Conservation (phyloP, 2,797 vertebrate species). For the Periparus ater region DNA sequence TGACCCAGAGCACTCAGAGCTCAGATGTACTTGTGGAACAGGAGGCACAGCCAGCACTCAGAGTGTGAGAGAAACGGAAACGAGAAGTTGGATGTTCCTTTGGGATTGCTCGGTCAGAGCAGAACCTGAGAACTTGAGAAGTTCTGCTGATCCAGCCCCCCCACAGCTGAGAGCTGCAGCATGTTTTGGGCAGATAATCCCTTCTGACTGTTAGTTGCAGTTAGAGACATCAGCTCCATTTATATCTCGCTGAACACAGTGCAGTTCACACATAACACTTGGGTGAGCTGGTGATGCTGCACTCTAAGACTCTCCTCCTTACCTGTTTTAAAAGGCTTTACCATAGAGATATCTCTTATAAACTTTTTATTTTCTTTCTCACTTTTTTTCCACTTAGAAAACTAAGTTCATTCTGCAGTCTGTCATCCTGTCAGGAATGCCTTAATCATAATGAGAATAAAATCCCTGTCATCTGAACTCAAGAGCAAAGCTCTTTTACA, state of each 20-base stretch:
- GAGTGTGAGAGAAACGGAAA: background rate
- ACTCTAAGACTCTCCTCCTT: background rate
- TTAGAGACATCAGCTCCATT: background rate
- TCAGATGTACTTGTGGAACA: background rate
- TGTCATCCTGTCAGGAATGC: background rate
- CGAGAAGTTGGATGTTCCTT: accelerated
- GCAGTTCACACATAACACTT: background rate
- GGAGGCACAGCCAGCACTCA: accelerated
- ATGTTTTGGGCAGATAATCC: background rate
- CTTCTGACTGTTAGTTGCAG: background rate
- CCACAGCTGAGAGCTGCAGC: background rate
- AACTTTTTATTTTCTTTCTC: accelerated
- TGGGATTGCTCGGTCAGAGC: background rate
- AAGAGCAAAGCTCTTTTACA: background rate
- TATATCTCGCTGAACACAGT: background rate
- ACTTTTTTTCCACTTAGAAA: background rate
- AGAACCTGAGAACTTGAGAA: background rate
- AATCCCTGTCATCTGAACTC: background rate
- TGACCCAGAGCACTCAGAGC: background rate
- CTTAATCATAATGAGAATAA: background rate
- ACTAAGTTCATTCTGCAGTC: background rate
- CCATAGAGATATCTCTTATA: background rate
- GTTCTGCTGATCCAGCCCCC: accelerated
- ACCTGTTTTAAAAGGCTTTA: background rate
- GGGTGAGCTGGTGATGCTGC: background rate